Percentiles rank a stretch among this genome's conserved stretches.
These are phyloP conservation scores for Cirrhinus mrigala DNA, from an alignment of 2,797 vertebrate species.

Conservation along the genomic window DNA sequence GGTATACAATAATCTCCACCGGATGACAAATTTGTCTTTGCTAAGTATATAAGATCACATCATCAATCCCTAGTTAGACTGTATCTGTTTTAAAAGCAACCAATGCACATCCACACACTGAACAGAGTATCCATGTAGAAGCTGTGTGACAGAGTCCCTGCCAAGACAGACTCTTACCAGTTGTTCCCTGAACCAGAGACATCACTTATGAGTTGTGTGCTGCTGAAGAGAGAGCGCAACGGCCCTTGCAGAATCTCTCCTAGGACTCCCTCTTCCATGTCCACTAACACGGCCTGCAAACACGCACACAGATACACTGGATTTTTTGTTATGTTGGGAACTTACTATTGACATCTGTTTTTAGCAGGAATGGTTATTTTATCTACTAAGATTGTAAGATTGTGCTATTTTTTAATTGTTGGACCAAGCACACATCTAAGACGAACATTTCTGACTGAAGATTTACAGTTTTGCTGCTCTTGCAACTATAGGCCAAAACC, in stretches of 20 bases:
- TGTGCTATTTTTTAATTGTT: neutral
- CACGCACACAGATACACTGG: neutral
- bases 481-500: neutral
- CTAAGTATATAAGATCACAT: neutral
- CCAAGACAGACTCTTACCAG: conserved; percentile 82
- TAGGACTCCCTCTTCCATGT: conserved; percentile 98
- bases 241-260: conserved; percentile 94
- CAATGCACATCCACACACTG: neutral
- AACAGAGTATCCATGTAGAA: neutral
- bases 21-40: neutral
- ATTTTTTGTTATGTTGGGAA: neutral
- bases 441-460: neutral
- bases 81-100: neutral
- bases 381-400: neutral
- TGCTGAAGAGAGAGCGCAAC: conserved; percentile 92
- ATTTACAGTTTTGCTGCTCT: neutral
- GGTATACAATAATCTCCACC: neutral
- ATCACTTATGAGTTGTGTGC: conserved; percentile 93
- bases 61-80: neutral
- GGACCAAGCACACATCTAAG: neutral
- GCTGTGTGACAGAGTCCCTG: neutral
- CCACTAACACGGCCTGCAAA: conserved; percentile 91
- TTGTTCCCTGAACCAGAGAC: conserved; percentile 99
- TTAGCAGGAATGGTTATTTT: neutral
- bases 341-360: neutral